These are phyloP conservation scores for Coenobita brevimanus DNA, from an alignment of 1,140 invertebrate genomes.

Conservation along the genomic window DNA sequence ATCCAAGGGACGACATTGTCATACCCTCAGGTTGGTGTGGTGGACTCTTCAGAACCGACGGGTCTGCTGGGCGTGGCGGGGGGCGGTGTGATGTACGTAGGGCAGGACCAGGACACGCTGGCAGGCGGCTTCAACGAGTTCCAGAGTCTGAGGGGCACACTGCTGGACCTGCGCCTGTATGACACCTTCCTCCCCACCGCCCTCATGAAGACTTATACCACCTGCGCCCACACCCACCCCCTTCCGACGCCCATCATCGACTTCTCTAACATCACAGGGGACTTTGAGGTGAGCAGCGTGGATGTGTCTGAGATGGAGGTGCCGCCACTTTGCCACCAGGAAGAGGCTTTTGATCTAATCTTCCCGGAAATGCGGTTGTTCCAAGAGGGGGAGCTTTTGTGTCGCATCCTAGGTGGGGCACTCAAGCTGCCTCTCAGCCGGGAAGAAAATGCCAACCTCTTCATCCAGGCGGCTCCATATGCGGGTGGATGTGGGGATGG, in stretches of 20 bases:
- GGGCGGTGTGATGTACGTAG: slow-evolving; percentile 33
- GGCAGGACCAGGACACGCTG: slow-evolving; percentile 42
- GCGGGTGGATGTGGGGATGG: slow-evolving; percentile 14
- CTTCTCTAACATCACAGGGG: slow-evolving; percentile 30
- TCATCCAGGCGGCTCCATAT: not conserved
- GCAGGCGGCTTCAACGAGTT: slow-evolving; percentile 49
- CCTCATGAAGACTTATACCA: not conserved
- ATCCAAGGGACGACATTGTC: too few relatives aligned
- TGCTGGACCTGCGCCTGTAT: slow-evolving; percentile 28
- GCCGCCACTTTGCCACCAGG: not conserved
- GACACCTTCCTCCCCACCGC: not conserved
- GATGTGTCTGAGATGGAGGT: not conserved
- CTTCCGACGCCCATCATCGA: slow-evolving; percentile 1
- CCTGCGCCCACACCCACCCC: not conserved
- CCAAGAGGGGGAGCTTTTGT: slow-evolving; percentile 21
- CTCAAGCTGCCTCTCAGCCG: slow-evolving; percentile 14
- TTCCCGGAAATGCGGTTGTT: slow-evolving; percentile 42
- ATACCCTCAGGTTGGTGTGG: not conserved
- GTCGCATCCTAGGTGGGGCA: slow-evolving; percentile 20
- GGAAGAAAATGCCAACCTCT: slow-evolving; percentile 9
- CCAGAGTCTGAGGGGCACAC: slow-evolving; percentile 37
- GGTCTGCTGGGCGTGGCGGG: not conserved
- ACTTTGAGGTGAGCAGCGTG: slow-evolving; percentile 28
- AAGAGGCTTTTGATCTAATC: slow-evolving; percentile 11
- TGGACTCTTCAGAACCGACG: not conserved